phyloP scores from a whole-genome alignment of 2,113 vertebrate species.

The Scalopus aquaticus region DNA sequence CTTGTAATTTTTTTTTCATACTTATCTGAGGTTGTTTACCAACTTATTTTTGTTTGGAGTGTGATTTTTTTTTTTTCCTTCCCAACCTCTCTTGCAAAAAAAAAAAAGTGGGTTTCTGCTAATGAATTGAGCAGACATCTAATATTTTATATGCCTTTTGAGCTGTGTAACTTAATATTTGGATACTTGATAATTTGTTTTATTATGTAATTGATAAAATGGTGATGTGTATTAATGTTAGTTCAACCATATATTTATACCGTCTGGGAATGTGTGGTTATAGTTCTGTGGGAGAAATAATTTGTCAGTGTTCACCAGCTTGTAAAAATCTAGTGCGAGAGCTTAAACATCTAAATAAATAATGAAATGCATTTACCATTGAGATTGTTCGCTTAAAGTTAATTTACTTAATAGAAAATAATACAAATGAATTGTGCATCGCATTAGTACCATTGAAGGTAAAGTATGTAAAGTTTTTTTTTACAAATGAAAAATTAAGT shows the following conservation, averaged over 20 bases:
- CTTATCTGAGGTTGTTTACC: conserved; percentile 92
- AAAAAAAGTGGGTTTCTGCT: conserved; percentile 87
- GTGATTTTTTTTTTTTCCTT: conserved; percentile 83
- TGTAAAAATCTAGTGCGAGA: conserved; percentile 93
- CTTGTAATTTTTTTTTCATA: conserved; percentile 87
- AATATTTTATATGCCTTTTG: conserved; percentile 99
- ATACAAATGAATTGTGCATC: conserved; percentile 38
- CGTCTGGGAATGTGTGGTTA: conserved; percentile 97
- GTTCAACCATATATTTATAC: conserved; percentile 99
- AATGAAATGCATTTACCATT: conserved; percentile 87
- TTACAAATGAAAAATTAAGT: conserved; percentile 30
- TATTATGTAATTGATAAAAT: conserved; percentile 96
- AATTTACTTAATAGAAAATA: conserved; percentile 65
- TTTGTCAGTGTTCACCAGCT: conserved; percentile 99
- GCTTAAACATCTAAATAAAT: conserved; percentile 97
- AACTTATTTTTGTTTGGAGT: conserved; percentile 94
- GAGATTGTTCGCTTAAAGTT: conserved; percentile 70
- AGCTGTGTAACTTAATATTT: conserved; percentile 99
- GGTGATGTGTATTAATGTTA: conserved; percentile 97
- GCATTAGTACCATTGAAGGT: conserved; percentile 40
- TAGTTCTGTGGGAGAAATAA: conserved; percentile 97
- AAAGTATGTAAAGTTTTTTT: neutral
- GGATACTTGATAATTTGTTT: conserved; percentile 98
- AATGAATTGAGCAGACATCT: conserved; percentile 92
- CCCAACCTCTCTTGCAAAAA: conserved; percentile 66